phyloP scores from a whole-genome alignment of 2,888 invertebrate species.

The Automeris io region DNA sequence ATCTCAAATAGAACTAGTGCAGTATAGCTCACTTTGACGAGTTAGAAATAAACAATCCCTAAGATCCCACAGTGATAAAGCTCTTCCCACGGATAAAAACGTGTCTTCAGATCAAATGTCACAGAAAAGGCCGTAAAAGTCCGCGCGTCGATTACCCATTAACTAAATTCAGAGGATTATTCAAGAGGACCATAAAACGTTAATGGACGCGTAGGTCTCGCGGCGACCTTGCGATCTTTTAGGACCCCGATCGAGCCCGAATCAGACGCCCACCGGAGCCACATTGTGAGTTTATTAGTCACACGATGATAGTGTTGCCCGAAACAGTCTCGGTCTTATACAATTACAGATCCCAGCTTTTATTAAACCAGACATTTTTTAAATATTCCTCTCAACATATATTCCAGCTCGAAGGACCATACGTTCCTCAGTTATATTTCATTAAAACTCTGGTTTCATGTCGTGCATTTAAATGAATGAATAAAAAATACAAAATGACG shows the following conservation, averaged over 20 bases:
- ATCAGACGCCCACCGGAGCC: constrained; percentile 27
- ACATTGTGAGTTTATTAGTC: background rate
- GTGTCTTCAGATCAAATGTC: constrained; percentile 4
- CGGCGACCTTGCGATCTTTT: constrained; percentile 27
- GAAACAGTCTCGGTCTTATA: no score
- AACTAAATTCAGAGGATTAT: constrained; percentile 29
- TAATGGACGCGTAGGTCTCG: constrained; percentile 35
- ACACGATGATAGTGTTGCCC: no score
- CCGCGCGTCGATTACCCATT: constrained; percentile 25
- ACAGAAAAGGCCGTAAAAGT: constrained; percentile 25
- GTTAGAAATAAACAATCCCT: background rate
- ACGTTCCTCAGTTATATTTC: no score
- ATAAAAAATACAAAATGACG: no score
- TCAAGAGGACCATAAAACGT: constrained; percentile 28
- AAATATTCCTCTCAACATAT: no score
- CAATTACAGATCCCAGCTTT: no score
- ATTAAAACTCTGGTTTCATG: no score
- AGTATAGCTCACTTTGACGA: no score
- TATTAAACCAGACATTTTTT: no score
- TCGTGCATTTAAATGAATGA: no score
- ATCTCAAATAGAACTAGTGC: no score
- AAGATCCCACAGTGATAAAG: constrained; percentile 3
- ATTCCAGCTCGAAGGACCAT: no score
- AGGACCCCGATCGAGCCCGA: constrained; percentile 13
- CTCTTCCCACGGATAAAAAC: constrained; percentile 3